Conservation (phyloP, 2,797 vertebrate species). For the Poecilia velifera region DNA sequence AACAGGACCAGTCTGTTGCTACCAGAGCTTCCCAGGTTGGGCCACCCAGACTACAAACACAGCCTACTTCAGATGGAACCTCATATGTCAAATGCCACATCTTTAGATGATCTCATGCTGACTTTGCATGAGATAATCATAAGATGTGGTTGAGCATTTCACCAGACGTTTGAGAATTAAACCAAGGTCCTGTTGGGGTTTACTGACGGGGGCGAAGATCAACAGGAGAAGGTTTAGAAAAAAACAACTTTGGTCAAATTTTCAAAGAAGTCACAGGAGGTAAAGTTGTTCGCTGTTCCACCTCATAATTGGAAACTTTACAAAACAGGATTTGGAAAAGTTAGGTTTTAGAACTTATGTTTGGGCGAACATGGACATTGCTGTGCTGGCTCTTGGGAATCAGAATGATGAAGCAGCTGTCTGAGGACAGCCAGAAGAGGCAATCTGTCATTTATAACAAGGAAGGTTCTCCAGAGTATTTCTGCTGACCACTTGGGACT, state of each 20-base stretch:
- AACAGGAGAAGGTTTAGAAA: conserved; percentile 22
- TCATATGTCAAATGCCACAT: not conserved
- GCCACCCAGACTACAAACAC: conserved; percentile 18
- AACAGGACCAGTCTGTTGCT: not conserved
- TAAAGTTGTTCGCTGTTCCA: conserved; percentile 12
- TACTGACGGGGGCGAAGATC: conserved; percentile 8
- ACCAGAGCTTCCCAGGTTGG: conserved; percentile 13
- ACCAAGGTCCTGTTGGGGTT: conserved; percentile 21
- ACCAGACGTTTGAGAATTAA: conserved; percentile 33
- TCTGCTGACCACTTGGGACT: not conserved
- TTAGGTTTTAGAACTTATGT: conserved; percentile 14
- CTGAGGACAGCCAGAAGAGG: conserved; percentile 21
- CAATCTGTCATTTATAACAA: conserved; percentile 60
- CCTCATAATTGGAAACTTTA: conserved; percentile 13
- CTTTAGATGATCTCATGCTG: not conserved
- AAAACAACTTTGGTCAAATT: not conserved
- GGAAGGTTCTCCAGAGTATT: conserved; percentile 23
- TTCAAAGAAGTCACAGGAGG: conserved; percentile 29
- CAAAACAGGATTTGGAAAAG: conserved; percentile 9
- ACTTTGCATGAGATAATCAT: conserved; percentile 11
- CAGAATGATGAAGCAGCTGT: conserved; percentile 52
- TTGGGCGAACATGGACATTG: conserved; percentile 15
- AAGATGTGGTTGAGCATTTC: conserved; percentile 17
- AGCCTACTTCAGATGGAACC: conserved; percentile 14
- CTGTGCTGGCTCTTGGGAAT: conserved; percentile 18